A percentile compares a stretch with the other conserved stretches of the same genome.
phyloP scores from a whole-genome alignment of 2,797 vertebrate species.

The Arremon aurantiirostris region DNA sequence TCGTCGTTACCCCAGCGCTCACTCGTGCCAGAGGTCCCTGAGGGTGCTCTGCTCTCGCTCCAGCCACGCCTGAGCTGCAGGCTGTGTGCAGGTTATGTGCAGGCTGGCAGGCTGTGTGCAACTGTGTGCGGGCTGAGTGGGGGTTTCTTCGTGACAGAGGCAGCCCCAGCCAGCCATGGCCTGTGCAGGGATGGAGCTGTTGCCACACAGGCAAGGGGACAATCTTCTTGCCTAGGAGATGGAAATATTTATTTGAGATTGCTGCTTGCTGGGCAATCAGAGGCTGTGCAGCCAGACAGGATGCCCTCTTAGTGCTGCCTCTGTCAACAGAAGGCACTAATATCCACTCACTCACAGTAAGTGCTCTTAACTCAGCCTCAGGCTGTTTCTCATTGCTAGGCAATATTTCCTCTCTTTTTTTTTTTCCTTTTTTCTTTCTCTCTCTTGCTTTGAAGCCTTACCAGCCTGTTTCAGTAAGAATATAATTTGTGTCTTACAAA shows the following conservation, averaged over 20 bases:
- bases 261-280: not conserved
- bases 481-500: not conserved
- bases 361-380: not conserved
- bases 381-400: not conserved
- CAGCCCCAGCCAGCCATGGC: fast-evolving
- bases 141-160: not conserved
- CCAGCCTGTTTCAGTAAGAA: not conserved
- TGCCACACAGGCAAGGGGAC: not conserved
- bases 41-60: fast-evolving
- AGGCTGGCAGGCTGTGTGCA: too few species aligned
- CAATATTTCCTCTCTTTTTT: not conserved
- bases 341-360: not conserved
- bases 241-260: not conserved
- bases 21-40: fast-evolving
- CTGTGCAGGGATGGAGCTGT: fast-evolving
- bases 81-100: fast-evolving
- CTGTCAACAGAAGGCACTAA: conserved; percentile 25
- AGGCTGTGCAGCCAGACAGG: not conserved
- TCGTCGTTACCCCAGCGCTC: fast-evolving
- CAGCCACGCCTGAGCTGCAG: fast-evolving
- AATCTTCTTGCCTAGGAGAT: not conserved
- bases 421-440: fast-evolving
- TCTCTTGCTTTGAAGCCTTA: not conserved
- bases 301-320: not conserved
- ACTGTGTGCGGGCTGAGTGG: too few species aligned